Percentiles rank a stretch among this genome's conserved stretches.
phyloP scores from a whole-genome alignment of 2,888 invertebrate species.

The Leucophenga montana region DNA sequence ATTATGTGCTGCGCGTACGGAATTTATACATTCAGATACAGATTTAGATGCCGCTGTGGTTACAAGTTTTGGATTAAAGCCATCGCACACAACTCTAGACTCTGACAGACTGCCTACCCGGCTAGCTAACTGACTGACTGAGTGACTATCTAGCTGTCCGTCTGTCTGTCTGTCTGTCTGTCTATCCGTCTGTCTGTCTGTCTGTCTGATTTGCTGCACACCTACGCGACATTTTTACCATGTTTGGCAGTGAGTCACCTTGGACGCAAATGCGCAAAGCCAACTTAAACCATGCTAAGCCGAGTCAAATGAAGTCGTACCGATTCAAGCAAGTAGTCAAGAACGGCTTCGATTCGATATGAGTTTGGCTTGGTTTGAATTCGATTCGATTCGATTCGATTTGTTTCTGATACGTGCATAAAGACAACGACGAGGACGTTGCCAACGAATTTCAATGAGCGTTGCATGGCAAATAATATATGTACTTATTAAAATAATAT shows the following conservation, averaged over 20 bases:
- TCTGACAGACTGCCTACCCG: neutral
- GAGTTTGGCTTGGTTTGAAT: neutral
- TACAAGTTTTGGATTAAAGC: neutral
- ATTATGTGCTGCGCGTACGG: neutral
- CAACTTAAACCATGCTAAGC: neutral
- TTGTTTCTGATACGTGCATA: too few relatives aligned
- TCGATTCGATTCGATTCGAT: neutral
- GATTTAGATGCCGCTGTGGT: too few relatives aligned
- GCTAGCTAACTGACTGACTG: neutral
- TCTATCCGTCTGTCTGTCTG: too few relatives aligned
- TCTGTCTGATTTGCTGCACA: neutral
- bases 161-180: too few relatives aligned
- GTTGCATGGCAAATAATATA: constrained; percentile 1
- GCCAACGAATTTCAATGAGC: neutral
- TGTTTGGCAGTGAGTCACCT: constrained; percentile 10
- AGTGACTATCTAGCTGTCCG: too few relatives aligned
- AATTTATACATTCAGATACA: neutral
- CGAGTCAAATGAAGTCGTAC: neutral
- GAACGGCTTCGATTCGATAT: neutral
- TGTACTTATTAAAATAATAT: neutral
- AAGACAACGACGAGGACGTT: too few relatives aligned
- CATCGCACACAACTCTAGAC: neutral
- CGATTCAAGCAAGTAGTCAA: neutral
- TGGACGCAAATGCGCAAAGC: constrained; percentile 1
- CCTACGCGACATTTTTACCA: constrained; percentile 7